Conservation (phyloP, 2,888 invertebrate species). For the Drosophila putrida region DNA sequence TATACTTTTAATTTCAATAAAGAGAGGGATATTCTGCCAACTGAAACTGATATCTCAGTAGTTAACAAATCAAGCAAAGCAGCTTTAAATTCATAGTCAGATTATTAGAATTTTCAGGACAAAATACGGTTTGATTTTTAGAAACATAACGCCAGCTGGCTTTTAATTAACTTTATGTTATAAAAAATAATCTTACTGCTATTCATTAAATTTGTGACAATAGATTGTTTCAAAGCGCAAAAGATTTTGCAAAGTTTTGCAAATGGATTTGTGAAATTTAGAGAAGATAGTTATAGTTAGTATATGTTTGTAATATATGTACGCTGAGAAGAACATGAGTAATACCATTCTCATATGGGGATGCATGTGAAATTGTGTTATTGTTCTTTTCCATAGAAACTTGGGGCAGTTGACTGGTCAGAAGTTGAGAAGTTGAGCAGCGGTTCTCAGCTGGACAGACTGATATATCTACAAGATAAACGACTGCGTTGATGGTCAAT, state of each 20-base stretch:
- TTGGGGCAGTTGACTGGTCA: conserved; percentile 25
- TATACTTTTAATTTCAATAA: too few relatives aligned
- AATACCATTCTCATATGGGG: conserved; percentile 9
- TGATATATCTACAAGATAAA: conserved; percentile 68
- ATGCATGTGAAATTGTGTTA: conserved; percentile 46
- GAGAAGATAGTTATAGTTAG: neutral
- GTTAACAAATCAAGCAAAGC: too few relatives aligned
- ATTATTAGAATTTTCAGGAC: too few relatives aligned
- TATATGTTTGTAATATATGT: neutral
- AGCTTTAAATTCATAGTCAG: too few relatives aligned
- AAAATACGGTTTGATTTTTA: too few relatives aligned
- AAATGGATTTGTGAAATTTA: neutral
- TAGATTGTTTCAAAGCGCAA: neutral
- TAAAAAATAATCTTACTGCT: neutral
- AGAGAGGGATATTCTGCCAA: too few relatives aligned
- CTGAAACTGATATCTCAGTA: too few relatives aligned
- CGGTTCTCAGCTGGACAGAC: conserved; percentile 50
- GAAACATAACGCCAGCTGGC: too few relatives aligned
- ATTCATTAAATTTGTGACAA: neutral
- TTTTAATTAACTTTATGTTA: neutral
- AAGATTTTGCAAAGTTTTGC: neutral
- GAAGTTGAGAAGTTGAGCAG: conserved; percentile 25
- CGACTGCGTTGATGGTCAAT: conserved; percentile 63
- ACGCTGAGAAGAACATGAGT: neutral
- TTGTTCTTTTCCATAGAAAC: conserved; percentile 56